Base-by-base conservation (phyloP, 1,140 invertebrate species). In the Heliconius hewitsoni region DNA sequence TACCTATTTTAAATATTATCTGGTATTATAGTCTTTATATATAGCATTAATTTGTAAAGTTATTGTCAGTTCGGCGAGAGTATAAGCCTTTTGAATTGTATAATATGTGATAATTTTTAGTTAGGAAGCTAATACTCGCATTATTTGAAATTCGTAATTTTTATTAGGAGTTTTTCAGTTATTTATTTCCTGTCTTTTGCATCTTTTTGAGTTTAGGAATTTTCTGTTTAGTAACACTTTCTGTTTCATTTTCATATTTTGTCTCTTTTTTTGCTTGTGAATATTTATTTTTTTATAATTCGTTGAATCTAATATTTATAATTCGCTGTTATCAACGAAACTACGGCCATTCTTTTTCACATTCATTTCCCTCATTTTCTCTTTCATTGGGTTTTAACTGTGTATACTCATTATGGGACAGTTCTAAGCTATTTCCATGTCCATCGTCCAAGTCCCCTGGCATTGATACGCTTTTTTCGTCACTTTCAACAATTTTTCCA, bases 401-500 rank as follows among this genome's bases (percentile, higher is more conserved):
- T 23, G 23, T 57, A 23, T 23, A 57, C 8, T 57, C 55, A 57
- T 57, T 57, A 1, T 57, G 55, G n/a, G n/a, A 57, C 2, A 66
- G 60, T 30, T 66, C 60, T 13, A 66, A 27, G 16, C 60, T 66
- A 66, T 66, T 30, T 66, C 11, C 60, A 11, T 66, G n/a, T 23
- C 27, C 23, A 30, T 13, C 11, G 60, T 76, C 42, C 42, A 52
- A 79, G 72, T 84, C 77, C 39, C 60, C 46, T 23, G 75, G 72
- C 27, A 82, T 76, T 11, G 70, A 52, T 27, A 76, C 76, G 71
- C 34, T 30, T 71, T 75, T 84, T 81, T 93, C 92, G 27, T 94
- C 90, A 18, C 18, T 75, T 89, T 94, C 92, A 30, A 82, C 66
- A 76, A 93, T 87, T 71, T 77, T 86, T 55, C 91, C 91, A 16